Evolutionary conservation across 2,888 invertebrate genomes (phyloP).

Genomic region (Halictus quadricinctus): DNA sequence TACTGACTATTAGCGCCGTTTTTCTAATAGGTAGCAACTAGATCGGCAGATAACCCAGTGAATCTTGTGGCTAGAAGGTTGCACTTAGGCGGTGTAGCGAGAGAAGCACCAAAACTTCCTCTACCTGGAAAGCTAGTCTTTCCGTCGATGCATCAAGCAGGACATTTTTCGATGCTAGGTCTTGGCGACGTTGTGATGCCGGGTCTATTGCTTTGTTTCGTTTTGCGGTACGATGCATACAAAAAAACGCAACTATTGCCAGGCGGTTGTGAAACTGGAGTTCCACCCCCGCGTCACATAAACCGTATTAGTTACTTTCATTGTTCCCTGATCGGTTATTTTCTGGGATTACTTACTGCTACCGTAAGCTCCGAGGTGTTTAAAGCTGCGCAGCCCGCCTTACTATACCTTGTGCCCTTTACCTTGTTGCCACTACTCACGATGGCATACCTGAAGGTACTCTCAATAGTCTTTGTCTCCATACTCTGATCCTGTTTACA

Average conservation of each 20-base stretch:
- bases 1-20: not conserved
- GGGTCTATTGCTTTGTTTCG: conserved; percentile 96
- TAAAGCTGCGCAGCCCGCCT: conserved; percentile 98
- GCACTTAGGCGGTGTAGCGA: conserved; percentile 94
- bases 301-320: conserved; percentile 95
- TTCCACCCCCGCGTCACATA: conserved; percentile 84
- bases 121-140: conserved; percentile 98
- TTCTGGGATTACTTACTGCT: conserved; percentile 97
- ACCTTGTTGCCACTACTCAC: conserved; percentile 97
- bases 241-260: conserved; percentile 92
- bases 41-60: conserved; percentile 96
- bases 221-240: conserved; percentile 98
- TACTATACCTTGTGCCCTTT: conserved; percentile 98
- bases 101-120: conserved; percentile 97
- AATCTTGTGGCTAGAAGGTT: conserved; percentile 96
- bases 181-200: conserved; percentile 97
- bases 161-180: conserved; percentile 98
- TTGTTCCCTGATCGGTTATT: conserved; percentile 98
- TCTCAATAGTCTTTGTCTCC: not conserved
- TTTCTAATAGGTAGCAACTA: conserved; percentile 86
- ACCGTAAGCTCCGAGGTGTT: conserved; percentile 99
- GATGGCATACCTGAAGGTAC: conserved; percentile 98
- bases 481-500: not conserved
- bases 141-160: conserved; percentile 97
- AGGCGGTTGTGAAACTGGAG: conserved; percentile 85